Evolutionary conservation across 2,888 invertebrate species (phyloP), one percentile per base, ranked within the genome.

Genomic region (Pomacea canaliculata): DNA sequence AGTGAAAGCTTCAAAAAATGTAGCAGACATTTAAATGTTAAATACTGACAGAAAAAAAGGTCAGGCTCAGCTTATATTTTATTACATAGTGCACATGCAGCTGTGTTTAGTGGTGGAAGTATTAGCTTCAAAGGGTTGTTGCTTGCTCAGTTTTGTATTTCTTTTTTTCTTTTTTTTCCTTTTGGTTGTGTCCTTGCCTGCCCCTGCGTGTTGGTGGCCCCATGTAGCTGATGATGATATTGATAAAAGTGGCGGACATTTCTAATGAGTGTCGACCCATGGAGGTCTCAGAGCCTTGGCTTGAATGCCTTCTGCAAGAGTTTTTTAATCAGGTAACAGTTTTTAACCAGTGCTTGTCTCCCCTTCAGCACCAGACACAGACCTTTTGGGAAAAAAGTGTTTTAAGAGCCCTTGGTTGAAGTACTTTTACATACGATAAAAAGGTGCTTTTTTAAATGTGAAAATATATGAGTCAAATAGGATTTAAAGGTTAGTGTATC

Each of bases 181-280:
- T 56, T 56, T 56, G 51, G 51, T 56, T 56, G 10, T 56, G 51
- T 49, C 49, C 70, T n/a, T 70, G 12, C 51, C 16, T 13, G 48
- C 70, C 37, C 70, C 51, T 70, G 68, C 79, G 73, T 77, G 70
- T 79, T 78, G 48, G 78, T 77, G 77, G 71, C 63, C 48, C 60
- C 69, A 67, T 69, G 46, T 80, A 89, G 89, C 83, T 89, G 69
- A 84, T 88, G 87, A 87, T 88, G 85, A 87, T 95, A 81, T 92
- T 95, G 85, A 95, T 95, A 85, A 95, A 95, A 92, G 95, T 95
- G 78, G 95, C 95, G 49, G 95, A 95, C 90, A 95, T 95, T 86
- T 95, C 95, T 78, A 95, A 95, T 90, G 95, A 95, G 91, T 95
- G 95, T 0, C 92, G 95, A 75, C 95, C 95, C 48, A 94, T 95